phyloP scores from a whole-genome alignment of 2,797 vertebrate species.

The Pseudochirops cupreus region DNA sequence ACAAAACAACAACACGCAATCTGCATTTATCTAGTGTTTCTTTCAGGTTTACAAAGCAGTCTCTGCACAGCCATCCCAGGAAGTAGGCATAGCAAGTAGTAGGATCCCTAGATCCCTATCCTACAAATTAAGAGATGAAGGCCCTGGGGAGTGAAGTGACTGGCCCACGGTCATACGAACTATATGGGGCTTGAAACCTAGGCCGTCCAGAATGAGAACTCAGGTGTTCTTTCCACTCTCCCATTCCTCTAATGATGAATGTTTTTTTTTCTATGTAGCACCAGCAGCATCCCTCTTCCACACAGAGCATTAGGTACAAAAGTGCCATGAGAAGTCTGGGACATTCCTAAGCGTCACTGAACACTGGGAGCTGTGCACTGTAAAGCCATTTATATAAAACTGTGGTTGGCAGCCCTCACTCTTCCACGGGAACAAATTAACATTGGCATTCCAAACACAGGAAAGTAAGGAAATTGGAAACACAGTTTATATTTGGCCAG shows the following conservation, averaged over 20 bases:
- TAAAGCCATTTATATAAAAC: slow-evolving; percentile 87
- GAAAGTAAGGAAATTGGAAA: slow-evolving; percentile 91
- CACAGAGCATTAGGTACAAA: slow-evolving; percentile 81
- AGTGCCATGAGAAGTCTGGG: slow-evolving; percentile 82
- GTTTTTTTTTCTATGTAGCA: slow-evolving; percentile 70
- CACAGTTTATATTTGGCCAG: slow-evolving; percentile 89
- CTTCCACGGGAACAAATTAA: slow-evolving; percentile 91
- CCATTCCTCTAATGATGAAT: slow-evolving; percentile 70
- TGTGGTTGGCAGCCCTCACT: slow-evolving; percentile 86
- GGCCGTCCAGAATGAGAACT: slow-evolving; percentile 32
- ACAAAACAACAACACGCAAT: not conserved
- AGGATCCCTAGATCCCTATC: not conserved
- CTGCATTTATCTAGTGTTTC: not conserved
- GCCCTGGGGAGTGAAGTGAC: slow-evolving; percentile 44
- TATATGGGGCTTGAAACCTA: not conserved
- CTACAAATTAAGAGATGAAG: not conserved
- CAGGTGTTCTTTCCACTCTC: slow-evolving; percentile 22
- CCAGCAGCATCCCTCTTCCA: slow-evolving; percentile 65
- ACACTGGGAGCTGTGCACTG: slow-evolving; percentile 81
- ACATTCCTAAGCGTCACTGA: slow-evolving; percentile 82
- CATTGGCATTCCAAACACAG: slow-evolving; percentile 90
- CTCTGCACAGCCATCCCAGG: not conserved
- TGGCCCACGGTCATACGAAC: slow-evolving; percentile 51
- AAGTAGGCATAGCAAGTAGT: not conserved
- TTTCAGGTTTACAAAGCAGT: not conserved